Evolutionary conservation across 2,888 invertebrate genomes (phyloP), one percentile per base, ranked within the genome.

Genomic region (Neoaliturus tenellus): DNA sequence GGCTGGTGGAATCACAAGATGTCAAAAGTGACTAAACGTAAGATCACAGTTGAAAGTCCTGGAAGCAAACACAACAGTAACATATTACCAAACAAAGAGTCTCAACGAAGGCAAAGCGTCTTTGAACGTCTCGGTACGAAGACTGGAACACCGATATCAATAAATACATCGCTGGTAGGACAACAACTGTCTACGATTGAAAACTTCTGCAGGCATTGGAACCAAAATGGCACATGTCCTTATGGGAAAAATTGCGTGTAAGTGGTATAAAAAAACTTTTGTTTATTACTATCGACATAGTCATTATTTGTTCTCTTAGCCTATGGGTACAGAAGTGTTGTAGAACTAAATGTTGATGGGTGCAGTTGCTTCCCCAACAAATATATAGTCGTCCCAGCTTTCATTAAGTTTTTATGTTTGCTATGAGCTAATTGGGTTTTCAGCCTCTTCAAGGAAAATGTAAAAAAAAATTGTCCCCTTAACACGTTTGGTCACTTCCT

Each of bases 101-200:
- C 84, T 48, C 86, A 85, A 23, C 86, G 86, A 55, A 85, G 87
- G 87, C 95, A 95, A 87, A 96, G 96, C 92, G 96, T 96, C 88
- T 96, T 96, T 91, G 96, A 96, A 91, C 93, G 96, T 88, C 93
- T 96, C 89, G 96, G 96, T 88, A 95, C 95, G 67, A 95, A 95
- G 91, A 94, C 95, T 89, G 92, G 85, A 14, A 80, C 92, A 85
- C 91, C 92, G 39, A 89, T 89, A 44, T 58, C 85, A 41, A 58
- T 85, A 23, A 85, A 84, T 31, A 84, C 84, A 28, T 41, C 82
- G 28, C n/a, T 44, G 14, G 25, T 44, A 35, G 69, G 44, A 25
- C 84, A 82, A 39, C 39, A 44, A 20, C 67, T 44, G 31, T 12
- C 86, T 44, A 90, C 90, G 87, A 80, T 67, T 41, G 92, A 92